A percentile compares a stretch with the other conserved stretches of the same genome.
These are phyloP conservation scores for Riptortus pedestris DNA, from an alignment of 1,140 invertebrate genomes.

Conservation along the genomic window DNA sequence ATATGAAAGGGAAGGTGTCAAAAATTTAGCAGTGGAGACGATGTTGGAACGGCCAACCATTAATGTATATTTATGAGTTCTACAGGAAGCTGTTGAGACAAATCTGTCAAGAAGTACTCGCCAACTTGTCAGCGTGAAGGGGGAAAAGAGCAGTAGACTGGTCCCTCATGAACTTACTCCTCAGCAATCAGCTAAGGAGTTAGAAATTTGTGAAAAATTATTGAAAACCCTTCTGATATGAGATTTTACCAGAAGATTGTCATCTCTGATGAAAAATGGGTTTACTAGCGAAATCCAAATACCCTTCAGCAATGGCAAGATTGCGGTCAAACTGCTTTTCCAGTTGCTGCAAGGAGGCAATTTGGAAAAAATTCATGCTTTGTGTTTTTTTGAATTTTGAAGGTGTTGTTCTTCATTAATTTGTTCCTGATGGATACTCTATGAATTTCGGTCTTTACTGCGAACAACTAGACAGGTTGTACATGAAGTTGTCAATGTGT, in stretches of 20 bases:
- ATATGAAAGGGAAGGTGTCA: background rate
- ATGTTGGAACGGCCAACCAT: background rate
- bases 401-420: background rate
- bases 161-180: constrained; percentile 9
- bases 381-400: background rate
- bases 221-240: background rate
- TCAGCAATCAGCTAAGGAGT: background rate
- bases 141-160: background rate
- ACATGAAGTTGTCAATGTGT: background rate
- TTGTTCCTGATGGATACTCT: background rate
- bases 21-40: background rate
- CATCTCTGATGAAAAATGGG: background rate
- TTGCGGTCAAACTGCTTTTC: background rate
- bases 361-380: background rate
- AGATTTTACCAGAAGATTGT: background rate
- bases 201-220: background rate
- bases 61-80: background rate
- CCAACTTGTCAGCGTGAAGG: background rate
- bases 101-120: background rate
- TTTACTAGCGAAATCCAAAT: background rate
- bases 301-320: background rate
- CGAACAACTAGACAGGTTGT: background rate
- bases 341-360: background rate
- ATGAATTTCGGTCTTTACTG: background rate
- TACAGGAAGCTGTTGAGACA: background rate